Conservation (phyloP, 2,888 invertebrate species). For the Drymonia ruficornis region DNA sequence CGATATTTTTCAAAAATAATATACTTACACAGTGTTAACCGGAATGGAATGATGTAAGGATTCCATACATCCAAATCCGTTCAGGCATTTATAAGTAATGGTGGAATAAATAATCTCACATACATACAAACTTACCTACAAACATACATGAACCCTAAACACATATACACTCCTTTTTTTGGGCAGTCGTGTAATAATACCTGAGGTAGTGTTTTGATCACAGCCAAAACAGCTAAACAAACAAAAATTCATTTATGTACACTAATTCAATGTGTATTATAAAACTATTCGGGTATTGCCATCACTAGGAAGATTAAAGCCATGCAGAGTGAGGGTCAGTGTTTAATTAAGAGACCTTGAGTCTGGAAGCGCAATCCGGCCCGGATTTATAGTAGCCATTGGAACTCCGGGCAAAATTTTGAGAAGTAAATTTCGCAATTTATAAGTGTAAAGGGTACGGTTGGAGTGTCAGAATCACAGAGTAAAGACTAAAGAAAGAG, state of each 20-base stretch:
- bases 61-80: no score
- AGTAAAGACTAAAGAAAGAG: no score
- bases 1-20: no score
- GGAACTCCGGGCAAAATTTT: conserved; percentile 41
- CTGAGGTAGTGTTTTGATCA: neutral
- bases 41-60: no score
- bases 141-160: no score
- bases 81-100: no score
- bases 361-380: conserved; percentile 40
- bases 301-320: conserved; percentile 67
- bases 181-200: no score
- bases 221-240: neutral
- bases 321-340: conserved; percentile 56
- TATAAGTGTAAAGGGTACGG: conserved; percentile 7
- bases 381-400: conserved; percentile 60
- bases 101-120: no score
- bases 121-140: no score
- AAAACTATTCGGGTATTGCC: conserved; percentile 62
- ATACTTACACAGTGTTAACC: no score
- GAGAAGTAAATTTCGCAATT: conserved; percentile 22
- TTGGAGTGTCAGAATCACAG: neutral
- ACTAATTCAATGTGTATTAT: conserved; percentile 54
- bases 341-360: conserved; percentile 68
- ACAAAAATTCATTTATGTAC: conserved; percentile 26
- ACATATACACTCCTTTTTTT: no score